Evolutionary conservation across 2,797 vertebrate genomes (phyloP).

Genomic region (Morelia viridis): DNA sequence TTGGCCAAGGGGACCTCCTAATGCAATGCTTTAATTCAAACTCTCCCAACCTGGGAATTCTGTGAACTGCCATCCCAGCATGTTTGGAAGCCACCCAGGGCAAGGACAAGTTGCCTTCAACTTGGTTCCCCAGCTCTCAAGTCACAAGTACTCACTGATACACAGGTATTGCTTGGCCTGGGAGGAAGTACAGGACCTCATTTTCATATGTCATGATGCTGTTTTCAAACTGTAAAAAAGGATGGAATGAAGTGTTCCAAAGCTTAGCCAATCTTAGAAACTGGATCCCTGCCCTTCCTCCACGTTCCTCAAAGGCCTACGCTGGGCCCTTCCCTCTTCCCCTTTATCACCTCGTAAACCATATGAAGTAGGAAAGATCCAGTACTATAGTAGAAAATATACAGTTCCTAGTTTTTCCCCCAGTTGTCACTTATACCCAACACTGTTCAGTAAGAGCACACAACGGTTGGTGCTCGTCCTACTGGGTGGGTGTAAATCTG

Average conservation of each 20-base stretch:
- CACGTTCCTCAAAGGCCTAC: not conserved
- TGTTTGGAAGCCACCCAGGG: not conserved
- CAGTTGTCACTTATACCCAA: not conserved
- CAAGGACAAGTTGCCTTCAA: not conserved
- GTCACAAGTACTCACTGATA: slow-evolving; percentile 58
- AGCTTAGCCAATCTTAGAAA: not conserved
- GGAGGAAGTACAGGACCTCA: slow-evolving; percentile 58
- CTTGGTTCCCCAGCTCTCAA: not conserved
- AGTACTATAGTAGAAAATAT: not conserved
- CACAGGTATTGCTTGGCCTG: slow-evolving; percentile 30
- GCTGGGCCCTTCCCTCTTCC: not conserved
- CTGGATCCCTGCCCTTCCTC: not conserved
- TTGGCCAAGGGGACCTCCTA: not conserved
- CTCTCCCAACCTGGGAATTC: not conserved
- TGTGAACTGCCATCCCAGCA: not conserved
- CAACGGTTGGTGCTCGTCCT: not conserved
- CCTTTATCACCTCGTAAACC: not conserved
- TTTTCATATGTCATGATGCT: slow-evolving; percentile 66
- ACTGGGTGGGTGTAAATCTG: not conserved
- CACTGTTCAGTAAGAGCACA: not conserved
- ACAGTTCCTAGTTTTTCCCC: not conserved
- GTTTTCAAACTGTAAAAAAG: slow-evolving; percentile 53
- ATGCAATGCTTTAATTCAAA: not conserved
- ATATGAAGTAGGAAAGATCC: not conserved
- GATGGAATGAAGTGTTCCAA: not conserved